These are phyloP conservation scores for Stratiomys singularior DNA, from an alignment of 2,888 invertebrate species.

Conservation along the genomic window DNA sequence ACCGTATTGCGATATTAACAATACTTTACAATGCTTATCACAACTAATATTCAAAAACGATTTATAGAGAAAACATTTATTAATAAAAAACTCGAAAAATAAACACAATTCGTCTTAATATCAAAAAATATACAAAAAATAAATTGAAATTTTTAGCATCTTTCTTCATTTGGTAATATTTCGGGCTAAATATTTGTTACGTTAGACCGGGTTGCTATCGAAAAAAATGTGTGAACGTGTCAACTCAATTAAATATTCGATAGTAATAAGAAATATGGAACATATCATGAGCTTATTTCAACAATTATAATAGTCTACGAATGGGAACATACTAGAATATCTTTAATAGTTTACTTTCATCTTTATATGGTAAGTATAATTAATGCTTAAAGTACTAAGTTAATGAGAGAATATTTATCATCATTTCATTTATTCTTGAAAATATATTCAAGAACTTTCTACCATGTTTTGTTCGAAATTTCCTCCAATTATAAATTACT, in stretches of 20 bases:
- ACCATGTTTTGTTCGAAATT: background rate
- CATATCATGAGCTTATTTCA: slow-evolving; percentile 11
- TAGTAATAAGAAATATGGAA: background rate
- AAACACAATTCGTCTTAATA: slow-evolving; percentile 24
- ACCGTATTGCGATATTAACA: too few species aligned
- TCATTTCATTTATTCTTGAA: background rate
- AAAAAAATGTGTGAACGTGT: background rate
- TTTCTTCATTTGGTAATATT: slow-evolving; percentile 42
- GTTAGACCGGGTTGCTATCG: background rate
- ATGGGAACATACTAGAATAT: slow-evolving; percentile 37
- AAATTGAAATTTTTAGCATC: slow-evolving; percentile 43
- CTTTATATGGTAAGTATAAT: slow-evolving; percentile 21
- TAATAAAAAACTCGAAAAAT: slow-evolving; percentile 45
- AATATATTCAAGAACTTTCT: slow-evolving; percentile 3
- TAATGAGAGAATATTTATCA: slow-evolving; percentile 29
- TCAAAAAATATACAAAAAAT: slow-evolving; percentile 46
- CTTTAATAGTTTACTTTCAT: slow-evolving; percentile 22
- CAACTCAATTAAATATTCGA: background rate
- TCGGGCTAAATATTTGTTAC: background rate
- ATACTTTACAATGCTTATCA: background rate
- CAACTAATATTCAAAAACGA: background rate
- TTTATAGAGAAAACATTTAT: slow-evolving; percentile 23
- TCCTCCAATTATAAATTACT: background rate
- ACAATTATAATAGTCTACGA: slow-evolving; percentile 32
- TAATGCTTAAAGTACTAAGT: slow-evolving; percentile 30